phyloP scores from a whole-genome alignment of 1,140 invertebrate genomes.

The Drosophila sucinea region DNA sequence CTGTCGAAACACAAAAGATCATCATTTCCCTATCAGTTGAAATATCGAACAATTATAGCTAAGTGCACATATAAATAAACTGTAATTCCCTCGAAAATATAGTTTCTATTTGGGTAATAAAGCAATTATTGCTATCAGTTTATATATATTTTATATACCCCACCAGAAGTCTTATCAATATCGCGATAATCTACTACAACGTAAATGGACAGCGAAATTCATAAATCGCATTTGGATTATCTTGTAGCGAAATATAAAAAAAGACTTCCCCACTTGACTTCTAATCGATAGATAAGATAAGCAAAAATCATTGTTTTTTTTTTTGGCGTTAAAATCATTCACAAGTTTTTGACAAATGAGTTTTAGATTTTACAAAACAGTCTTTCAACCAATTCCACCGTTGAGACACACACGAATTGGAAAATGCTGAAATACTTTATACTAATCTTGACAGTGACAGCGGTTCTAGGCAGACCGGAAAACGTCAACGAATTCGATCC shows the following conservation, averaged over 20 bases:
- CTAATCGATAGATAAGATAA: constrained; percentile 63
- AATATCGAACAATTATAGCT: background rate
- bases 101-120: constrained; percentile 10
- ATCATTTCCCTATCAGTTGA: too few relatives aligned
- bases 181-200: constrained; percentile 18
- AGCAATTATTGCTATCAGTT: constrained; percentile 32
- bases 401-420: constrained; percentile 10
- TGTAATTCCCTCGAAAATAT: constrained; percentile 14
- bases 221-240: constrained; percentile 54
- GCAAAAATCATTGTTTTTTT: background rate
- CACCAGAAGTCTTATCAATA: constrained; percentile 1
- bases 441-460: constrained; percentile 32
- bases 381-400: constrained; percentile 15
- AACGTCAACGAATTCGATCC: constrained; percentile 42
- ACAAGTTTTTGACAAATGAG: constrained; percentile 3
- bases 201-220: constrained; percentile 23
- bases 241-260: constrained; percentile 26
- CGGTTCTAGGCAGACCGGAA: constrained; percentile 16
- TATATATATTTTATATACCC: constrained; percentile 5
- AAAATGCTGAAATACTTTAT: constrained; percentile 40
- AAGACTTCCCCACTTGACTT: constrained; percentile 25
- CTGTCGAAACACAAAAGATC: too few relatives aligned
- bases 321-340: too few relatives aligned
- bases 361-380: constrained; percentile 25
- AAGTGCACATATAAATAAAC: background rate